Evolutionary conservation across 2,888 invertebrate species (phyloP), one percentile per base, ranked within the genome.

Genomic region (Drosophila buzzatii): DNA sequence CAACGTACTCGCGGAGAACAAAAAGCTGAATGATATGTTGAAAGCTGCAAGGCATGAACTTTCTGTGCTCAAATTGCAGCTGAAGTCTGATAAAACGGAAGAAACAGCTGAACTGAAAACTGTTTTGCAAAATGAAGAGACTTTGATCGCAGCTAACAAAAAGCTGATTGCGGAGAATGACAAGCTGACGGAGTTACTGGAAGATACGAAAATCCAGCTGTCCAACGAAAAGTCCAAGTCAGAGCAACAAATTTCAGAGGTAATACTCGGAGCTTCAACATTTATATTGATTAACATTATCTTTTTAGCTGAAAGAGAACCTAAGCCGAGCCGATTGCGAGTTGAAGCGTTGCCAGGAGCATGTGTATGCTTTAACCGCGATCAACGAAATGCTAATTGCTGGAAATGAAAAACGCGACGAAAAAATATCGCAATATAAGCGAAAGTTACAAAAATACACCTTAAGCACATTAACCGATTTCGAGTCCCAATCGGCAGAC

Each of bases 321-420:
- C 23, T 53, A 0, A 6, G 1, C 10, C 12, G 42, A 12, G 20
- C 49, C 7, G 12, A 62, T 2, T 2, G 12, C 10, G 39, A 62
- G 3, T 16, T 70, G 20, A 3, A 47, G 27, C 41, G 59, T 0
- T 20, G 27, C 8, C 12, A 33, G 27, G 45, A 5, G 8, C 49
- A 71, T 0, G 10, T 35, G 3, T 18, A 20, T n/a, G 57, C 37
- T 0, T 27, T 75, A 7, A 66, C 42, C 35, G 39, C 27, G 1
- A 9, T 59, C 9, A 75, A 67, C n/a, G 67, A 71, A 42, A 52
- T 76, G 56, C 62, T 75, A 39, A 4, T 56, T 10, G 16, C 9
- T 33, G 67, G 45, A 9, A 75, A 41, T 20, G 56, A 68, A 27
- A 51, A 59, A 12, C 59, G 56, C 3, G 72, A 60, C 3, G 67